Percentiles rank a stretch among this genome's conserved stretches.
phyloP scores from a whole-genome alignment of 2,888 invertebrate species.

The Agrotis exclamationis region DNA sequence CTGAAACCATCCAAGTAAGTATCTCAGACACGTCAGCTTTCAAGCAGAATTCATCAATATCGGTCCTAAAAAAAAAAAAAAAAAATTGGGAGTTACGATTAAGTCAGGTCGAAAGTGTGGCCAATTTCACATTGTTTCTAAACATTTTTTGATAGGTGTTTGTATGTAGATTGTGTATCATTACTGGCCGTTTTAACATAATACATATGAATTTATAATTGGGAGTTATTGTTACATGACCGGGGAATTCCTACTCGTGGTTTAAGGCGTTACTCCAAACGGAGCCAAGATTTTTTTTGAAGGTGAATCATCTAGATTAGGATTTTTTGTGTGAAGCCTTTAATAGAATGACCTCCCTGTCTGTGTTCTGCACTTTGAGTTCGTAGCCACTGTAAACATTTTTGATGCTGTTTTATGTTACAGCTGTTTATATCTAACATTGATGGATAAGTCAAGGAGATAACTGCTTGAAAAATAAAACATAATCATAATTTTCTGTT shows the following conservation, averaged over 20 bases:
- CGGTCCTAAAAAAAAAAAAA: too few relatives aligned
- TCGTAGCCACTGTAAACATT: too few relatives aligned
- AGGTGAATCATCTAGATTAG: background rate
- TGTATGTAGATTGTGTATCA: conserved; percentile 38
- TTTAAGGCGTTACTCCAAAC: conserved; percentile 12
- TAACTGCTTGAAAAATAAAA: too few relatives aligned
- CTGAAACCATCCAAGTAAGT: too few relatives aligned
- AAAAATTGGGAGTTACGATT: too few relatives aligned
- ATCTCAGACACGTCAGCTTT: too few relatives aligned
- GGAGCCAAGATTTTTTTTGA: conserved; percentile 15
- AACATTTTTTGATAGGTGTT: conserved; percentile 29
- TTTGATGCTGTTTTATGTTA: too few relatives aligned
- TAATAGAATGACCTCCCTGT: background rate
- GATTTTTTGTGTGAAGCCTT: background rate
- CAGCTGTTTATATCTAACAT: too few relatives aligned
- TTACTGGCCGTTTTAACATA: conserved; percentile 44
- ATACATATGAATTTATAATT: conserved; percentile 59
- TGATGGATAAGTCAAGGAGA: too few relatives aligned
- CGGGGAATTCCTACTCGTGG: conserved; percentile 68
- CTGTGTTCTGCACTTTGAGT: too few relatives aligned
- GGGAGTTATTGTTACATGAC: conserved; percentile 72
- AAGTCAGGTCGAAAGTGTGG: background rate
- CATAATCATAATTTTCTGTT: too few relatives aligned
- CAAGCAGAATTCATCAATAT: too few relatives aligned
- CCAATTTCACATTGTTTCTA: background rate